A percentile compares a stretch with the other conserved stretches of the same genome.
Evolutionary conservation across 2,113 vertebrate genomes (phyloP).

Genomic region (Forbesichthys agassizii): DNA sequence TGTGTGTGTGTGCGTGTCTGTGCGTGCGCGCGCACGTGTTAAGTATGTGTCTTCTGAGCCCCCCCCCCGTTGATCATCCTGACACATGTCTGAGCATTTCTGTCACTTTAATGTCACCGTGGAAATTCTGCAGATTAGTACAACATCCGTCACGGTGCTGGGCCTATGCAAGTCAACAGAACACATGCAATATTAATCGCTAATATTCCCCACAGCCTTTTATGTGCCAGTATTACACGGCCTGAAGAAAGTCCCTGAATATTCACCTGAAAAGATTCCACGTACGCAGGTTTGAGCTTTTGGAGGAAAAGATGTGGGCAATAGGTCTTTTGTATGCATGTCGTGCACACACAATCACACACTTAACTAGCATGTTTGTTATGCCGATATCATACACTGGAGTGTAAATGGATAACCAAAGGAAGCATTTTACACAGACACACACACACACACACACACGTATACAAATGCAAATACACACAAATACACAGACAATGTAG

Average conservation of each 20-base stretch:
- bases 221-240: conserved; percentile 73
- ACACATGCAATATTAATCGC: conserved; percentile 78
- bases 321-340: background rate
- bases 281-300: conserved; percentile 41
- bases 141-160: conserved; percentile 70
- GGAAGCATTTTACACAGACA: background rate
- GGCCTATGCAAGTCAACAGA: conserved; percentile 74
- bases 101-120: conserved; percentile 77
- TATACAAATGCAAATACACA: conserved; percentile 5
- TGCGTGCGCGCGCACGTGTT: conserved; percentile 41
- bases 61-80: conserved; percentile 70
- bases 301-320: conserved; percentile 19
- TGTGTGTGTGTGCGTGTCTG: conserved; percentile 14
- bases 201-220: conserved; percentile 74
- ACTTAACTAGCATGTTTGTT: background rate
- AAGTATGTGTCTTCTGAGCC: conserved; percentile 60
- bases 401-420: background rate
- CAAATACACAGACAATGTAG: conserved; percentile 5
- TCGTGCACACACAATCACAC: conserved; percentile 8
- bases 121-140: conserved; percentile 78
- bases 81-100: conserved; percentile 78
- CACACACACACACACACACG: conserved; percentile 10
- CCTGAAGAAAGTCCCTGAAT: conserved; percentile 73
- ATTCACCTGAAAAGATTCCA: conserved; percentile 67
- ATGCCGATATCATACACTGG: conserved; percentile 13